Evolutionary conservation across 2,888 invertebrate species (phyloP), one percentile per base, ranked within the genome.

Genomic region (Apodemia hepburni): DNA sequence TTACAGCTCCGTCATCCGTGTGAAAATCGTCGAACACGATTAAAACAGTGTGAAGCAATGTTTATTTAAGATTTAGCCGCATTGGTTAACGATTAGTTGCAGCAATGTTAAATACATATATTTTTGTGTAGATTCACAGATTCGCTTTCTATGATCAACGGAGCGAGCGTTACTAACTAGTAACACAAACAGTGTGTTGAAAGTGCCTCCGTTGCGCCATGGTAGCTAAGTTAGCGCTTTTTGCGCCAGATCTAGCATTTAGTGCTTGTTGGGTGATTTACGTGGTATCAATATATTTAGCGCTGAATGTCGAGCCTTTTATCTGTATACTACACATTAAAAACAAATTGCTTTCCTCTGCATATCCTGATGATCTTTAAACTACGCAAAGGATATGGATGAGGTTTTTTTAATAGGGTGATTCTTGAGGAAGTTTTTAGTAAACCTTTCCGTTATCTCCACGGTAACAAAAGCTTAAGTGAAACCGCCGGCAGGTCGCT

Each of bases 181-280:
- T 74, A 80, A 77, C 69, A 79, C 85, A 90, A 89, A 89, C 83
- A 86, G 68, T 75, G 75, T 86, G 85, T 84, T 77, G 87, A 88
- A 88, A 89, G 84, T 85, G 85, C 86, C 82, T 84, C 86, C 79
- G 84, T 91, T 89, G 81, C 88, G 87, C 85, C 88, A 90, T 81
- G 84, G 54, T 49, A 49, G 49, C 51, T 22, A 22, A 1, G 45
- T 12, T 22, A 54, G 54, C 54, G 54, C 27, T 54, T 27, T 54
- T 15, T 6, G 27, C 54, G 54, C 54, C 7, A 22, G 12, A 54
- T 54, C 54, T 54, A 18, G 15, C 15, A 1, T 51, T 54, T 45
- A 45, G 45, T 6, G 15, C 45, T 15, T 45, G n/a, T 45, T 45
- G n/a, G 6, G n/a, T 45, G n/a, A 45, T 12, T 38, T 12, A 38